A percentile compares a stretch with the other conserved stretches of the same genome.
Evolutionary conservation across 2,113 vertebrate species (phyloP).

Genomic region (Rafetus swinhoei): DNA sequence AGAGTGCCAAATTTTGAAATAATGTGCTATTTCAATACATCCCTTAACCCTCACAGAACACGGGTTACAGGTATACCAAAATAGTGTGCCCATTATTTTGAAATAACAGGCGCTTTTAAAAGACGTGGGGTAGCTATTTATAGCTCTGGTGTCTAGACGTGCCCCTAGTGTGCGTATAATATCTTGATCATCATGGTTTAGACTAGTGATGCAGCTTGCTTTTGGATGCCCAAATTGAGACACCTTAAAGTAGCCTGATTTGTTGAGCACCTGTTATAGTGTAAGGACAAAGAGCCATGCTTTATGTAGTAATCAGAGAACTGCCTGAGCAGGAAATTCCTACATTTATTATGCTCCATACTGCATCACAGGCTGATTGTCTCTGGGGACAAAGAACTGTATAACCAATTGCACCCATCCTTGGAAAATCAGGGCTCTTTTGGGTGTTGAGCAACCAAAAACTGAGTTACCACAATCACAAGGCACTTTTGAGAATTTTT

Average conservation of each 20-base stretch:
- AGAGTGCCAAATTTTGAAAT: no score
- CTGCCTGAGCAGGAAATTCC: neutral
- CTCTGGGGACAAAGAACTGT: neutral
- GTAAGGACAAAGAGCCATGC: neutral
- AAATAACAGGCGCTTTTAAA: no score
- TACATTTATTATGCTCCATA: neutral
- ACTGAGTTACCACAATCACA: neutral
- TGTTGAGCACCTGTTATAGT: neutral
- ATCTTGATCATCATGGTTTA: neutral
- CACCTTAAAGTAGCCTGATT: neutral
- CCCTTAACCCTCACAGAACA: no score
- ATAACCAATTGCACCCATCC: neutral
- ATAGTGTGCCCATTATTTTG: no score
- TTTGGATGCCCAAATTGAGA: neutral
- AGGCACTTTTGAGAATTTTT: neutral
- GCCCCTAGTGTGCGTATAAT: neutral
- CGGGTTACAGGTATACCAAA: no score
- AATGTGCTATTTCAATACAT: no score
- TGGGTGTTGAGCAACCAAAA: neutral
- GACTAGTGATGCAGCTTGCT: neutral
- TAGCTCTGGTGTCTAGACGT: no score
- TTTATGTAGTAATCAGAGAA: neutral
- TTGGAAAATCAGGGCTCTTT: neutral
- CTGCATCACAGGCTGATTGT: neutral
- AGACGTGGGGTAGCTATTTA: no score